Conservation (phyloP, 1,140 invertebrate species). For the Zaprionus ornatus region DNA sequence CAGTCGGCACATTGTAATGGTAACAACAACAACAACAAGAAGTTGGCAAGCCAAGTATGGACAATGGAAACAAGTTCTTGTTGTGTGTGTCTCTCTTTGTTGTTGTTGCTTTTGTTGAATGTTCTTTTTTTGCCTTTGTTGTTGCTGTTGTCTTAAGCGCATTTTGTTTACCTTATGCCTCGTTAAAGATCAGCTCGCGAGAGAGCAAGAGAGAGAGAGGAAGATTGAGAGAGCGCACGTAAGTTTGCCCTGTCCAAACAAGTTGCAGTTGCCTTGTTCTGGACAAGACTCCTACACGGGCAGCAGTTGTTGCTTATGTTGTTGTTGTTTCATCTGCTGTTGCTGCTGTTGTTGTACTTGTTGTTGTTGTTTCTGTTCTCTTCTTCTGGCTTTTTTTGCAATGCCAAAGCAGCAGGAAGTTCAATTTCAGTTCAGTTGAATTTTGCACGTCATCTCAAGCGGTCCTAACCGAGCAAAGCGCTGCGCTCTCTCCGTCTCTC, state of each 20-base stretch:
- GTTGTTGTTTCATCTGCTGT: neutral
- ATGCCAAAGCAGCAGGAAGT: constrained; percentile 68
- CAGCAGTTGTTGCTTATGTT: neutral
- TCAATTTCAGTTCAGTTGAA: constrained; percentile 78
- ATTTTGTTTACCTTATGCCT: constrained; percentile 78
- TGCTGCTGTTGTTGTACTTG: constrained; percentile 5
- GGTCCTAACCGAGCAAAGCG: constrained; percentile 52
- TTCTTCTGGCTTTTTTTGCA: constrained; percentile 50
- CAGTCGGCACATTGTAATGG: constrained; percentile 36
- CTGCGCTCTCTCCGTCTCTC: constrained; percentile 38
- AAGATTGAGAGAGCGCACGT: constrained; percentile 4
- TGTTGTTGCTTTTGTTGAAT: constrained; percentile 15
- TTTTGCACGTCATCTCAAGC: constrained; percentile 82
- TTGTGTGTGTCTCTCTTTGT: constrained; percentile 23
- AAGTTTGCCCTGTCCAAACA: constrained; percentile 51
- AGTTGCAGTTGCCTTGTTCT: constrained; percentile 68
- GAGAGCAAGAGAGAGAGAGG: neutral
- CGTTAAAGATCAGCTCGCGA: constrained; percentile 58
- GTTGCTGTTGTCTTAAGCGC: constrained; percentile 64
- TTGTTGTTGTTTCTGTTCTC: constrained; percentile 20
- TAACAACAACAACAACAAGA: constrained; percentile 13
- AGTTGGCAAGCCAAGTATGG: constrained; percentile 59
- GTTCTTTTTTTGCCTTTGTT: constrained; percentile 32
- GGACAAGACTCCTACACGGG: constrained; percentile 73
- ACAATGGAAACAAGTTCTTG: constrained; percentile 77